Evolutionary conservation across 2,113 vertebrate genomes (phyloP).

Genomic region (Mesocricetus auratus): DNA sequence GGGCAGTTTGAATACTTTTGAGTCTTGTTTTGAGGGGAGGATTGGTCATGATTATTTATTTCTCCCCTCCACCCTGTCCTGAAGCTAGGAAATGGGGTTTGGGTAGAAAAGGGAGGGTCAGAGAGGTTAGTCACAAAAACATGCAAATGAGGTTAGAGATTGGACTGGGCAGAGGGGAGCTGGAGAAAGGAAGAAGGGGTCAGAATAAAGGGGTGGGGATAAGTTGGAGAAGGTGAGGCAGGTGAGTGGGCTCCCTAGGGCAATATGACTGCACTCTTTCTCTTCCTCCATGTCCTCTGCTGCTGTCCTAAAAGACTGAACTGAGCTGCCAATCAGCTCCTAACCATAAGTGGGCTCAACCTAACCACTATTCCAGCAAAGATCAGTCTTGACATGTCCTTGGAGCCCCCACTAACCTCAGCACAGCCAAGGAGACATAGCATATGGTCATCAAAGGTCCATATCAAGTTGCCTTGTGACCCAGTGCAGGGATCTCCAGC

Average conservation of each 20-base stretch:
- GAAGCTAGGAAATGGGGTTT: not conserved
- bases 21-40: constrained; percentile 29
- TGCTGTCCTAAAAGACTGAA: not conserved
- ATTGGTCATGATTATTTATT: not conserved
- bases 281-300: not conserved
- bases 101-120: constrained; percentile 54
- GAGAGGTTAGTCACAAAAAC: constrained; percentile 81
- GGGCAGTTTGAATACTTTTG: constrained; percentile 1
- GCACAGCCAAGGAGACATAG: not conserved
- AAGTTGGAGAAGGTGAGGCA: not conserved
- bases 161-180: constrained; percentile 38
- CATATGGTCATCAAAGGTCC: not conserved
- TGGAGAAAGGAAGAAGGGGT: not conserved
- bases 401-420: not conserved
- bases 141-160: constrained; percentile 72
- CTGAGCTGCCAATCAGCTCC: not conserved
- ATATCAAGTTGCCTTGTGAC: not conserved
- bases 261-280: not conserved
- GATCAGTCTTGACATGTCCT: not conserved
- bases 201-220: not conserved
- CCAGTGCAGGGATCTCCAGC: not conserved
- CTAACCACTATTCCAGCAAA: not conserved
- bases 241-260: not conserved
- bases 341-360: not conserved
- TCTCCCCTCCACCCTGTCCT: constrained; percentile 62